Conservation (phyloP, 2,888 invertebrate species). For the Phengaris alcon region DNA sequence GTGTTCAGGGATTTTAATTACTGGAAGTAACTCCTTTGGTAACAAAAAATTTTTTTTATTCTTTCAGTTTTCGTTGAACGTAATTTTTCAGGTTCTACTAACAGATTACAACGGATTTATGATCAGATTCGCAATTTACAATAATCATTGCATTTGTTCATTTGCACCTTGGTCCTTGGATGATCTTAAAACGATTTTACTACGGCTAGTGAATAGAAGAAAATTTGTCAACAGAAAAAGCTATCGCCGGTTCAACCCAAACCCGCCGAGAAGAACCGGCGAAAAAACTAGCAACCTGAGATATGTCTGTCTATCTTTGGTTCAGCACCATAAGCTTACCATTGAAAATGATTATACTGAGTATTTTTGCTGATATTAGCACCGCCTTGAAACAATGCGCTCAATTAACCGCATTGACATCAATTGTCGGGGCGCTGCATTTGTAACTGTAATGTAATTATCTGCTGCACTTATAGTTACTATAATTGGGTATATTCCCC, state of each 20-base stretch:
- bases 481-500: not conserved
- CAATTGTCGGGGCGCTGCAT: constrained; percentile 38
- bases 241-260: no score
- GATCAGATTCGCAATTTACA: not conserved
- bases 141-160: no score
- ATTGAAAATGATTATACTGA: constrained; percentile 28
- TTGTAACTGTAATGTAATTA: constrained; percentile 36
- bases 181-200: no score
- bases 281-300: no score
- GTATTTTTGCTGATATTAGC: constrained; percentile 23
- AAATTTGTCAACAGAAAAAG: no score
- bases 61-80: not conserved
- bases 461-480: constrained; percentile 30
- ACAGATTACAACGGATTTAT: not conserved
- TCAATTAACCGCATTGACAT: constrained; percentile 44
- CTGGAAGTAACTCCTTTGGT: not conserved
- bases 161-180: no score
- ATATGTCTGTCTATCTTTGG: no score
- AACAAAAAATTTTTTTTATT: not conserved
- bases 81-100: not conserved
- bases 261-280: no score
- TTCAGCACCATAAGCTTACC: no score
- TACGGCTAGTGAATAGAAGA: no score
- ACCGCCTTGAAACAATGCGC: constrained; percentile 38
- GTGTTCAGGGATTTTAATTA: constrained; percentile 4